These are phyloP conservation scores for Popillia japonica DNA, from an alignment of 1,140 invertebrate species.

Conservation along the genomic window DNA sequence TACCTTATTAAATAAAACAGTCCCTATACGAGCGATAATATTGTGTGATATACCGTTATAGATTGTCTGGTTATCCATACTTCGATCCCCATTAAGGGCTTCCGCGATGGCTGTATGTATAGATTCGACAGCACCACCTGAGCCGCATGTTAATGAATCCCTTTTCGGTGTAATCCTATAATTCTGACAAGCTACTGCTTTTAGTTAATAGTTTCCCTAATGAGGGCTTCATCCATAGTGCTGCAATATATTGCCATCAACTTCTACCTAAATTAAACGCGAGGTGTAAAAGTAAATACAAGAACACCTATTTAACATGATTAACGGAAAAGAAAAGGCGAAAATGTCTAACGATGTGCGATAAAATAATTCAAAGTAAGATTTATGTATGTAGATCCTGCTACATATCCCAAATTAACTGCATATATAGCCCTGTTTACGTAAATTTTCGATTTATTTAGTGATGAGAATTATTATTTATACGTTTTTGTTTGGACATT, in stretches of 20 bases:
- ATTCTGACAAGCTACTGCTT: background rate
- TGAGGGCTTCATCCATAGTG: background rate
- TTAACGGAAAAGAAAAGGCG: no score
- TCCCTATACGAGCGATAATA: background rate
- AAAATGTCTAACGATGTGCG: no score
- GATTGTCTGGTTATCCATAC: background rate
- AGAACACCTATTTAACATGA: no score
- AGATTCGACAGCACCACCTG: slow-evolving; percentile 18
- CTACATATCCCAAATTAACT: no score
- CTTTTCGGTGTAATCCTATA: slow-evolving; percentile 9
- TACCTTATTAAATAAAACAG: background rate
- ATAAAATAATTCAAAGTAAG: no score
- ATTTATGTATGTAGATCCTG: no score
- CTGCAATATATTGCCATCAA: background rate
- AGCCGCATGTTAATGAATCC: slow-evolving; percentile 18
- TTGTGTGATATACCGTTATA: background rate
- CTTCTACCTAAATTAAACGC: background rate
- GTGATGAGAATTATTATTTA: no score
- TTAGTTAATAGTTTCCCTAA: slow-evolving; percentile 16
- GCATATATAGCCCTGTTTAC: no score
- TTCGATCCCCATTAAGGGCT: slow-evolving; percentile 12
- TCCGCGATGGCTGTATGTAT: background rate
- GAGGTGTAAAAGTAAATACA: no score
- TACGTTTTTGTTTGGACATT: no score
- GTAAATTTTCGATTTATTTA: no score